phyloP scores from a whole-genome alignment of 2,113 vertebrate genomes.

The Carlito syrichta region DNA sequence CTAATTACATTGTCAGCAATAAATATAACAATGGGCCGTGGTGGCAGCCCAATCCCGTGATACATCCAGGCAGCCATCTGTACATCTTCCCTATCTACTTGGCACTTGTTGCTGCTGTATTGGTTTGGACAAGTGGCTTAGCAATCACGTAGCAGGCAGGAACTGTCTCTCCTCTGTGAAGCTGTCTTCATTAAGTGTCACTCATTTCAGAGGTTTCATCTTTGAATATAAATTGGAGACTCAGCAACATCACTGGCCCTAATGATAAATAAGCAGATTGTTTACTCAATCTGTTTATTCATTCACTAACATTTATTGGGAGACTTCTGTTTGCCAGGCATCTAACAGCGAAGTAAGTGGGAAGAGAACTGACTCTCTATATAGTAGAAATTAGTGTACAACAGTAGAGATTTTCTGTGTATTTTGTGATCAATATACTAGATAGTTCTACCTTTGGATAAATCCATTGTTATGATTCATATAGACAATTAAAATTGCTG shows the following conservation, averaged over 20 bases:
- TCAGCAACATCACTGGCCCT: not conserved
- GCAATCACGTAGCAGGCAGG: not conserved
- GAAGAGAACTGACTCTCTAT: not conserved
- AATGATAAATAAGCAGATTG: not conserved
- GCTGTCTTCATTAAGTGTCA: not conserved
- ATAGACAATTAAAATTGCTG: not conserved
- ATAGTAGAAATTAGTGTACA: not conserved
- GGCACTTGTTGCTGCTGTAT: not conserved
- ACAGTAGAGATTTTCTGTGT: not conserved
- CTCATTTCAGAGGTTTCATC: not conserved
- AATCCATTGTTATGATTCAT: not conserved
- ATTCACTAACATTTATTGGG: not conserved
- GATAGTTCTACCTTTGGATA: not conserved
- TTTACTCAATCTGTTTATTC: not conserved
- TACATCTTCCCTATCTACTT: not conserved
- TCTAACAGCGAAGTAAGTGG: not conserved
- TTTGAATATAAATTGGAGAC: not conserved
- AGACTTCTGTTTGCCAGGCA: not conserved
- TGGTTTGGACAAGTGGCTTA: not conserved
- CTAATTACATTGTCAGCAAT: conserved; percentile 63
- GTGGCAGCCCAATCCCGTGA: not conserved
- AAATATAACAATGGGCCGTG: not conserved
- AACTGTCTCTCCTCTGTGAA: not conserved
- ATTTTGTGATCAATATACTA: not conserved
- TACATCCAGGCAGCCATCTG: not conserved